Conservation (phyloP, 2,888 invertebrate genomes). For the Cataglyphis cursor region DNA sequence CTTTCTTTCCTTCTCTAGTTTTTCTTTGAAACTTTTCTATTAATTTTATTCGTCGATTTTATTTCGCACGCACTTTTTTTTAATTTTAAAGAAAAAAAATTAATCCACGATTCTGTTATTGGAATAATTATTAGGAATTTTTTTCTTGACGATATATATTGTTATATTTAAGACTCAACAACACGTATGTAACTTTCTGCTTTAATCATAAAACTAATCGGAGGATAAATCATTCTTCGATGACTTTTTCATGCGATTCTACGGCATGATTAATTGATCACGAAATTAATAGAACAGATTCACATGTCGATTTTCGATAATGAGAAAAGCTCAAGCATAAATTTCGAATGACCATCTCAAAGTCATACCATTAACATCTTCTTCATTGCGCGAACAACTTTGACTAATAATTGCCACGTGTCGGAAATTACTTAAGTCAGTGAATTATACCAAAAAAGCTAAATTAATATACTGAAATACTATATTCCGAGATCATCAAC, state of each 20-base stretch:
- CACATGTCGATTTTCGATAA: conserved; percentile 57
- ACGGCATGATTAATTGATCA: conserved; percentile 38
- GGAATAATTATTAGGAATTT: neutral
- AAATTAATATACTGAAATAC: conserved; percentile 37
- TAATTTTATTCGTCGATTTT: neutral
- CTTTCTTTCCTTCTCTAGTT: neutral
- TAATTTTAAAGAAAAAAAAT: neutral
- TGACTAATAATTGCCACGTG: conserved; percentile 55
- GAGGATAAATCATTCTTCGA: neutral
- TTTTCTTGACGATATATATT: too few relatives aligned
- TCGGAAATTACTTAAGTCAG: conserved; percentile 57
- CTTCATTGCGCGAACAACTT: conserved; percentile 43
- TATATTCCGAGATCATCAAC: conserved; percentile 28
- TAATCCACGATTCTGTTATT: neutral
- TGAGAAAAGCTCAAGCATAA: conserved; percentile 53
- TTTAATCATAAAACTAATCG: neutral
- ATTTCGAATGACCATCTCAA: conserved; percentile 51
- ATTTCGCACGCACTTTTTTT: neutral
- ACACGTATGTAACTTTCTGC: neutral
- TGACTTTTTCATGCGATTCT: conserved; percentile 27
- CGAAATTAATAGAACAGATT: conserved; percentile 56
- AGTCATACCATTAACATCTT: conserved; percentile 56
- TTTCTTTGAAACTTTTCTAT: neutral
- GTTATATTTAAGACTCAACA: neutral
- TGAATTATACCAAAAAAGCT: conserved; percentile 57